A percentile compares a stretch with the other conserved stretches of the same genome.
These are phyloP conservation scores for Drosophila paramelanica DNA, from an alignment of 2,888 invertebrate species.

Conservation along the genomic window DNA sequence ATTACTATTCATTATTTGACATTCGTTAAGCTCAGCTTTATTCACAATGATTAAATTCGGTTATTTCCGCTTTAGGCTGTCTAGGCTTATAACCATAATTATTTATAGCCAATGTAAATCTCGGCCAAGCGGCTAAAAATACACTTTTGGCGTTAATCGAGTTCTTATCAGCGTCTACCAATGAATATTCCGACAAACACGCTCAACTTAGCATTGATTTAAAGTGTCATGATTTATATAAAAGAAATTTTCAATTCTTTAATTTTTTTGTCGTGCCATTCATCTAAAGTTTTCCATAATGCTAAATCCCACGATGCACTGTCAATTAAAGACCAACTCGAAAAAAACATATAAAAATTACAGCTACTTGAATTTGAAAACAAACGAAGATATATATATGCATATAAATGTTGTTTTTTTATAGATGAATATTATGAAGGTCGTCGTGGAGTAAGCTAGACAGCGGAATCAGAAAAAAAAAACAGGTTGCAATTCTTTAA, in stretches of 20 bases:
- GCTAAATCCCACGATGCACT: slow-evolving; percentile 3
- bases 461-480: neutral
- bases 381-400: neutral
- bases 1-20: neutral
- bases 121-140: slow-evolving; percentile 24
- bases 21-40: neutral
- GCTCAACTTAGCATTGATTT: slow-evolving; percentile 58
- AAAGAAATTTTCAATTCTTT: slow-evolving; percentile 22
- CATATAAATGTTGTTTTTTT: too few relatives aligned
- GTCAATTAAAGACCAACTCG: slow-evolving; percentile 26
- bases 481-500: slow-evolving; percentile 38
- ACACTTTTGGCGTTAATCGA: slow-evolving; percentile 1
- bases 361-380: slow-evolving; percentile 1
- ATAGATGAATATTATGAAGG: slow-evolving; percentile 18
- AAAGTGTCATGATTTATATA: slow-evolving; percentile 33
- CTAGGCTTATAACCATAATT: slow-evolving; percentile 15
- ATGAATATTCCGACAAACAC: slow-evolving; percentile 28
- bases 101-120: slow-evolving; percentile 41
- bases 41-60: slow-evolving; percentile 8
- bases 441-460: slow-evolving; percentile 15
- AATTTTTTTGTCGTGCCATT: slow-evolving; percentile 23
- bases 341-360: neutral
- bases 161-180: slow-evolving; percentile 33
- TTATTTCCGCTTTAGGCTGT: slow-evolving; percentile 20
- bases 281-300: slow-evolving; percentile 56